Evolutionary conservation across 1,140 invertebrate species (phyloP), one percentile per base, ranked within the genome.

Genomic region (Batillaria attramentaria): DNA sequence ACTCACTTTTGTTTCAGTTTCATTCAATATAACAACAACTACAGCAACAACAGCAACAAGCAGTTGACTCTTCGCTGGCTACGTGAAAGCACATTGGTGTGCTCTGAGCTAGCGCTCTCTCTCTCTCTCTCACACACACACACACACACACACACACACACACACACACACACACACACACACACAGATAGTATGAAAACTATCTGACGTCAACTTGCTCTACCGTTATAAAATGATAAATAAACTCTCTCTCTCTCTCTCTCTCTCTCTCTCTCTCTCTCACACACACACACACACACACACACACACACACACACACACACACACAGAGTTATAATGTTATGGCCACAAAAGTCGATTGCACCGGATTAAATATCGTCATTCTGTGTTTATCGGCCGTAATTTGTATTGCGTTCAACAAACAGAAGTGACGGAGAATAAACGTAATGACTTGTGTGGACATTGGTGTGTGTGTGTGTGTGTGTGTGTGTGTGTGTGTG

Each of bases 71-170:
- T 13, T 24, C 10, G 46, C 46, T 13, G 46, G 24, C 13, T 50
- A 13, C 24, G 13, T 50, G 46, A 13, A 13, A 50, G 13, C 24
- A 13, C 13, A 24, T 13, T 24, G 24, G 13, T 50, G 46, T 50
- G 46, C 46, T 50, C 24, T 24, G 24, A 50, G 13, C 46, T 50
- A 13, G 46, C 62, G 39, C 62, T 3, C 62, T 37, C 31, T 3
- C 31, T 37, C 31, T 3, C 31, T 37, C 62, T 3, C 31, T 37
- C 31, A 37, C 62, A 66, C 62, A 66, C 62, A 66, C 31, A 66
- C 31, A 66, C 31, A 66, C 31, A 66, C 62, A 66, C 31, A 66
- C 31, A 66, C 62, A 66, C 62, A 72, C 69, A 43, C 16, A 46
- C 4, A 42, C 1, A 46, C 0, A 10, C 16, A 41, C 16, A 18